Base-by-base conservation (phyloP, 2,888 invertebrate species). In the Heliconius ismenius region DNA sequence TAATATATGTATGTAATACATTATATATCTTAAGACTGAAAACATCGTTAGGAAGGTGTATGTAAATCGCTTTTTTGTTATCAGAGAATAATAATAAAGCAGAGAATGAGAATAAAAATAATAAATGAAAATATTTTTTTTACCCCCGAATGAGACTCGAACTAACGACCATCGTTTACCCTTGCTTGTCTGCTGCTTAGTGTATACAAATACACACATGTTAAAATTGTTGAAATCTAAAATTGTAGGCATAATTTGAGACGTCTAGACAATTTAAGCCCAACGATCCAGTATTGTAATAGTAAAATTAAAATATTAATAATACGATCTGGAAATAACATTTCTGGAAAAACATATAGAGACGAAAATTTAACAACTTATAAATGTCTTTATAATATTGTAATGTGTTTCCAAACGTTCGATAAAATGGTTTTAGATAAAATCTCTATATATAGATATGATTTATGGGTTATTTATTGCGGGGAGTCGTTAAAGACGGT, bases 241-340 rank as follows among this genome's bases (percentile, higher is more conserved):
- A 24, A 62, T 60, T 39, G 10, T 26, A 77, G 54, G 75, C 85
- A 85, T 82, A 82, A 83, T 85, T 87, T 86, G 86, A 88, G 85
- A 88, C 87, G 91, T 90, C 92, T 92, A 92, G 92, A 91, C 92
- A 89, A 85, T n/a, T 1, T 6, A 88, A 90, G 87, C 86, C 89
- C 89, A 89, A 89, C 87, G 84, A 86, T 83, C 87, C 86, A 90
- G 91, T 87, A 88, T 88, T 85, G 84, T 87, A 86, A 87, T 89
- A 90, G 86, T 85, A 84, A 87, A 90, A 89, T 91, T 91, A 86
- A 91, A 90, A 92, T 92, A 91, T 85, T 89, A 92, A 91, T 91
- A 82, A 58, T 7, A 18, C 49, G 2, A 49, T 49, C 13, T 72
- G 26, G n/a, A 32, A 2, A 73, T 18, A 36, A 24, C 24, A 24